Base-by-base conservation (phyloP, 2,888 invertebrate genomes). In the Elysia crispata region DNA sequence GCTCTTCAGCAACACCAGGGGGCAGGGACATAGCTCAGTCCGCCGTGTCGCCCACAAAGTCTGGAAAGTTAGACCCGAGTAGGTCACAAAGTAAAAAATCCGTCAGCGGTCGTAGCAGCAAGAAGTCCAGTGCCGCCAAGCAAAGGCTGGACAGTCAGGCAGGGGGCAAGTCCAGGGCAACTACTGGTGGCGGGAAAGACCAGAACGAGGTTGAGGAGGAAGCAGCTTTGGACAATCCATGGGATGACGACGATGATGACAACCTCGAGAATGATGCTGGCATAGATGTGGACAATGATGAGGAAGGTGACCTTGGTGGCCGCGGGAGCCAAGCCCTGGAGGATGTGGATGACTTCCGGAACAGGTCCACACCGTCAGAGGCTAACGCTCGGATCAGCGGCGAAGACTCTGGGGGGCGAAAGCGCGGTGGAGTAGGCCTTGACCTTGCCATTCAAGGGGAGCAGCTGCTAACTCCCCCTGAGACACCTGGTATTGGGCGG, bases 301-400 rank as follows among this genome's bases (percentile, higher is more conserved):
- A 25, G 3, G 73, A 50, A 11, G 54, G 25, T 73, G 54, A 6
- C 3, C n/a, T 8, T 8, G 60, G 6, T 60, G 60, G 60, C 60
- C n/a, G 60, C n/a, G 6, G 15, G 11, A 41, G 41, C 41, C 1
- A 3, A 28, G 25, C 1, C 3, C 25, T 50, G 15, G 73, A 73
- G 50, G 73, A 73, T 25, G 15, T 33, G 15, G 79, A 75, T 18
- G 79, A 67, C 28, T 49, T 67, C 60, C 50, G 49, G 0, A 31
- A 66, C 64, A 74, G 69, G 3, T 79, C 75, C n/a, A 79, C 79
- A 15, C 75, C 75, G 0, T 75, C 69, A 11, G 79, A 79, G 23
- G 69, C 13, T 1, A 54, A 67, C 8, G 75, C 75, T 1, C 54
- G 41, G 54, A 30, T 79, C 50, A 75, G 75, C 28, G 75, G 67